These are phyloP conservation scores for Panthera uncia DNA, from an alignment of 2,113 vertebrate genomes.

Conservation along the genomic window DNA sequence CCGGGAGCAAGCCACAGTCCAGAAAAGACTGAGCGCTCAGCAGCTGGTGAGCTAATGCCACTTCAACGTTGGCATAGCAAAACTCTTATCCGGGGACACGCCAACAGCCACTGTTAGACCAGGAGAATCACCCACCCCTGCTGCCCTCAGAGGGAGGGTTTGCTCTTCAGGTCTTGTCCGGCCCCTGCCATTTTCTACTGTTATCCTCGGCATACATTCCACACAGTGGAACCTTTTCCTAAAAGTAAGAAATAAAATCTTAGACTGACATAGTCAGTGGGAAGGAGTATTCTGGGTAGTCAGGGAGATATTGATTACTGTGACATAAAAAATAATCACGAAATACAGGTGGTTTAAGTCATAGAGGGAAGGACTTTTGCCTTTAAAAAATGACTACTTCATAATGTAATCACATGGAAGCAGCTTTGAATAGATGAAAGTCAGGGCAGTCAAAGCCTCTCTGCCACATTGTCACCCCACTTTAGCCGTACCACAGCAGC, in stretches of 20 bases:
- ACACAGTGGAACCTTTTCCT: not conserved
- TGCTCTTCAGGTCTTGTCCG: not conserved
- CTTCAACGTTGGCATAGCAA: not conserved
- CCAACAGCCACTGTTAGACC: not conserved
- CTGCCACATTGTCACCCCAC: not conserved
- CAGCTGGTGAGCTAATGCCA: not conserved
- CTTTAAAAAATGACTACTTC: not conserved
- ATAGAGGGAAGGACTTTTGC: not conserved
- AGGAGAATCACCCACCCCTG: not conserved
- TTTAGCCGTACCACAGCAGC: not conserved
- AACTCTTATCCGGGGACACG: not conserved
- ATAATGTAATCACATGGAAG: not conserved
- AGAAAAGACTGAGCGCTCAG: not conserved
- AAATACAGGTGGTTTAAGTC: not conserved
- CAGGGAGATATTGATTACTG: not conserved
- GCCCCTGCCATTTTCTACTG: not conserved
- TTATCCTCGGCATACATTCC: not conserved
- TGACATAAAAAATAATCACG: not conserved
- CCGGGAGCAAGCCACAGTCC: not conserved
- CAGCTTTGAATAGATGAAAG: not conserved
- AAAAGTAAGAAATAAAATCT: constrained; percentile 1
- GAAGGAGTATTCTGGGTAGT: not conserved
- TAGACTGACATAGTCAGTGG: not conserved
- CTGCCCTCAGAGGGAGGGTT: not conserved
- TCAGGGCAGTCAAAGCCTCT: not conserved